Evolutionary conservation across 2,113 vertebrate species (phyloP).

Genomic region (Trochalopteron elliotii): DNA sequence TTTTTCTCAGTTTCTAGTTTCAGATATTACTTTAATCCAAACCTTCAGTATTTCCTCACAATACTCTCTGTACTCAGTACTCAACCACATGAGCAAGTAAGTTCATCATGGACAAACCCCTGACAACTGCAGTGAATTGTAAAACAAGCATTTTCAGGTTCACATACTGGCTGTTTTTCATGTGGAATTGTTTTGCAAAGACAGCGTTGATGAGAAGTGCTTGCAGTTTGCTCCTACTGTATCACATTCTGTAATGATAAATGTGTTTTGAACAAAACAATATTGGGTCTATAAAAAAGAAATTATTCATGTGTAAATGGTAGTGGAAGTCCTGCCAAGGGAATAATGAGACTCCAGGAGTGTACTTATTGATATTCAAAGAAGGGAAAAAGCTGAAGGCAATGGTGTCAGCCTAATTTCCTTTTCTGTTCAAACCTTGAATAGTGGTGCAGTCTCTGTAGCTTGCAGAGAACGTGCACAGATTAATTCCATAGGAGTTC

Average conservation of each 20-base stretch:
- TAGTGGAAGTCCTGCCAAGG: slow-evolving; percentile 35
- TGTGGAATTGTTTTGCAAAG: background rate
- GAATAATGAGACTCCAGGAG: slow-evolving; percentile 25
- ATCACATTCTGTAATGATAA: slow-evolving; percentile 37
- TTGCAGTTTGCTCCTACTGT: background rate
- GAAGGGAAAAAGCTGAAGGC: background rate
- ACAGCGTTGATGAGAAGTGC: background rate
- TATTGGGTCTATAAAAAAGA: slow-evolving; percentile 47
- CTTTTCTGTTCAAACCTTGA: background rate
- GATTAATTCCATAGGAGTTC: background rate
- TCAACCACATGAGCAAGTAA: background rate
- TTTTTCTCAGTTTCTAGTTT: background rate
- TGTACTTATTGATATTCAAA: slow-evolving; percentile 39
- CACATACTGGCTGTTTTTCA: background rate
- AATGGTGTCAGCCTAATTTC: background rate
- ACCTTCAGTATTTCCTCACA: background rate
- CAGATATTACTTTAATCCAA: background rate
- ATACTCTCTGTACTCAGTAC: accelerated
- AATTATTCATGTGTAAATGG: slow-evolving; percentile 53
- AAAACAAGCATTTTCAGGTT: background rate
- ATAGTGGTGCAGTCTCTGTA: background rate
- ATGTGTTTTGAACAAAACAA: slow-evolving; percentile 49
- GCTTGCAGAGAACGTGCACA: background rate
- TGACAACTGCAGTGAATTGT: background rate
- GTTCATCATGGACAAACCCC: background rate